These are phyloP conservation scores for Melanerpes aurifrons DNA, from an alignment of 2,113 vertebrate species.

Conservation along the genomic window DNA sequence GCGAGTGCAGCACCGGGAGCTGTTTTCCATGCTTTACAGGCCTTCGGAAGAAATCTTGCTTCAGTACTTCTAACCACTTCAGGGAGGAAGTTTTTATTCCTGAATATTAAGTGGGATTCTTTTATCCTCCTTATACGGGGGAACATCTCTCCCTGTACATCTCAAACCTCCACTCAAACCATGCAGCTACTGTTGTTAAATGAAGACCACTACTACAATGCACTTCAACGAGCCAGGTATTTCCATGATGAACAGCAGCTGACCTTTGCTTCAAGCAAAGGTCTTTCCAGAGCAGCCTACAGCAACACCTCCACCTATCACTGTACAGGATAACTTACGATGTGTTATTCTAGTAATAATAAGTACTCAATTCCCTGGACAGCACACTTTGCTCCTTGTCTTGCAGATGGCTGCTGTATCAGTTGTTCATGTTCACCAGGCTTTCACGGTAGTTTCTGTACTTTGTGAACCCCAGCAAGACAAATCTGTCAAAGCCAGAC, in stretches of 20 bases:
- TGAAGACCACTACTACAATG: neutral
- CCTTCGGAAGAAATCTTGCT: neutral
- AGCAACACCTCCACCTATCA: neutral
- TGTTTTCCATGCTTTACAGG: accelerated
- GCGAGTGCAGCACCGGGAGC: accelerated
- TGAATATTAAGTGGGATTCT: neutral
- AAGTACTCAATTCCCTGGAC: neutral
- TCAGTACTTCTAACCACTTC: neutral
- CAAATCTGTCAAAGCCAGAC: neutral
- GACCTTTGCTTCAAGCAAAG: neutral
- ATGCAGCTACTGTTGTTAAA: accelerated
- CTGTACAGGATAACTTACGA: neutral
- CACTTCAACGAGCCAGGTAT: neutral
- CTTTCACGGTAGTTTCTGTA: neutral
- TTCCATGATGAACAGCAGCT: neutral
- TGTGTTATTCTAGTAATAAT: neutral
- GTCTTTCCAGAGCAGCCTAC: neutral
- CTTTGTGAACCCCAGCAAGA: neutral
- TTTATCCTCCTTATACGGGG: neutral
- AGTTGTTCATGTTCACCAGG: neutral
- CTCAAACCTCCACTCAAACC: neutral
- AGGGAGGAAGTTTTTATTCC: neutral
- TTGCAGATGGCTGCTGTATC: neutral
- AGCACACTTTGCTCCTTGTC: neutral
- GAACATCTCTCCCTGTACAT: neutral